These are phyloP conservation scores for Galbula dea DNA, from an alignment of 2,113 vertebrate species.

Conservation along the genomic window DNA sequence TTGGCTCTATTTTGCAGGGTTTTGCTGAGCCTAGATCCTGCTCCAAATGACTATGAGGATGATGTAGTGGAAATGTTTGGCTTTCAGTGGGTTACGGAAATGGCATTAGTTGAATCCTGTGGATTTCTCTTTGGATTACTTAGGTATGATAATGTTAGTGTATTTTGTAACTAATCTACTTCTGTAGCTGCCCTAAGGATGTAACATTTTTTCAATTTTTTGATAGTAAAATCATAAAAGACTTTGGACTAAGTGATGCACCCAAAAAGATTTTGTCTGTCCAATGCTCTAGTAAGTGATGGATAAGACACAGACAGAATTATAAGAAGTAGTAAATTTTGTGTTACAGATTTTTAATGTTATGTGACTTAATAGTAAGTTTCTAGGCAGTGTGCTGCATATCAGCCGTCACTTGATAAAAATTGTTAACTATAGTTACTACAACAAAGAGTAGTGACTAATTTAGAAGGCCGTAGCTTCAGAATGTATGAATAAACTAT, in stretches of 20 bases:
- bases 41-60: conserved; percentile 85
- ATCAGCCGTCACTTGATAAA: background rate
- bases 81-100: conserved; percentile 92
- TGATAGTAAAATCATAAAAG: background rate
- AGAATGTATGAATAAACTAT: background rate
- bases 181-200: background rate
- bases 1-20: conserved; percentile 76
- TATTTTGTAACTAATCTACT: background rate
- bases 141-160: conserved; percentile 72
- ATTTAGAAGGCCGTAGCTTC: background rate
- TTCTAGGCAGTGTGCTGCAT: background rate
- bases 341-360: background rate
- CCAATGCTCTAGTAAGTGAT: background rate
- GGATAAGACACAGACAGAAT: background rate
- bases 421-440: background rate
- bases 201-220: background rate
- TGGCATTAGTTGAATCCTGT: conserved; percentile 86
- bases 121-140: conserved; percentile 89
- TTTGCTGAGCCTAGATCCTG: conserved; percentile 88
- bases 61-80: conserved; percentile 90
- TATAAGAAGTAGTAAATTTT: background rate
- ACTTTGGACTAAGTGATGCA: background rate
- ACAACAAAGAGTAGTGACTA: background rate
- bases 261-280: background rate
- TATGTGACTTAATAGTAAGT: background rate